phyloP scores from a whole-genome alignment of 2,888 invertebrate genomes.

The Psococerastis gibbosa region DNA sequence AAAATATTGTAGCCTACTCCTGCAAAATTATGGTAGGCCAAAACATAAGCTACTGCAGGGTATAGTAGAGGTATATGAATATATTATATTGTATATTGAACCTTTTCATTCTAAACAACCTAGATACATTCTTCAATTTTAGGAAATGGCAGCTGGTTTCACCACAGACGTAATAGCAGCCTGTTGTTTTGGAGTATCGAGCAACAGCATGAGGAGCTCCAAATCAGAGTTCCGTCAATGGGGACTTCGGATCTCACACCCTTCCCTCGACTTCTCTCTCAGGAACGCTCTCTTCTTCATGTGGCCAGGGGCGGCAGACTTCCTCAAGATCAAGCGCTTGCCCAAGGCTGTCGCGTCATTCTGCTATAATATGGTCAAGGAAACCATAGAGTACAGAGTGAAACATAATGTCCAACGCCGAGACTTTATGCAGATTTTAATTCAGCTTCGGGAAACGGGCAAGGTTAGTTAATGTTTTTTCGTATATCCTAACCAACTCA shows the following conservation, averaged over 20 bases:
- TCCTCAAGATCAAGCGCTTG: constrained; percentile 7
- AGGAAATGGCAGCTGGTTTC: constrained; percentile 9
- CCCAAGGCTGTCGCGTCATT: constrained; percentile 6
- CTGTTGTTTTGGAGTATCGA: constrained; percentile 8
- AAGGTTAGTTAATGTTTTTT: no score
- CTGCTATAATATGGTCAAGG: constrained; percentile 9
- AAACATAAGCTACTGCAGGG: no score
- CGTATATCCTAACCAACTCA: no score
- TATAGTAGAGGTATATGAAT: no score
- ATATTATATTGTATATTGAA: no score
- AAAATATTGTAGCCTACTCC: no score
- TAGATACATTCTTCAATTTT: background rate
- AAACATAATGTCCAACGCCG: constrained; percentile 3
- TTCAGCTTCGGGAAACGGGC: constrained; percentile 6
- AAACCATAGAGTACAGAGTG: constrained; percentile 9
- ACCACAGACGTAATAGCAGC: constrained; percentile 8
- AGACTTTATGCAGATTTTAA: constrained; percentile 9
- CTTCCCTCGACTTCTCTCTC: constrained; percentile 5
- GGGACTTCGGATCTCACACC: constrained; percentile 6
- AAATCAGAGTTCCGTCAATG: constrained; percentile 7
- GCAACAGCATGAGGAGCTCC: constrained; percentile 9
- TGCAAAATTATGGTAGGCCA: no score
- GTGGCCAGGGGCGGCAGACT: constrained; percentile 10
- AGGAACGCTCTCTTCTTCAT: constrained; percentile 8
- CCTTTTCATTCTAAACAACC: no score